A percentile compares a stretch with the other conserved stretches of the same genome.
Evolutionary conservation across 2,113 vertebrate genomes (phyloP).

Genomic region (Myxocyprinus asiaticus): DNA sequence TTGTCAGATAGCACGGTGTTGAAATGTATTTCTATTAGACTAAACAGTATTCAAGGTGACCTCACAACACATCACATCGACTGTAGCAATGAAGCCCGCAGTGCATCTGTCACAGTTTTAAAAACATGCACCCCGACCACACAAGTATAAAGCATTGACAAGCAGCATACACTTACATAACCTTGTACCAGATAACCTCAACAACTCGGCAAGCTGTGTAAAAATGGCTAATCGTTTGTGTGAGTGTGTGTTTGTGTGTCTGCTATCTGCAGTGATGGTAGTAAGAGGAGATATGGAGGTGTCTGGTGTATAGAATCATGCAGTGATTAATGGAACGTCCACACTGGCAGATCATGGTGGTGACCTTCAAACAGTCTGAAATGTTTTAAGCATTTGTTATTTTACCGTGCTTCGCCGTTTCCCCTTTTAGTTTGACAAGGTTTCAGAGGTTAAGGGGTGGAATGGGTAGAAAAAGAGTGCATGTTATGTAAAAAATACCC

Average conservation of each 20-base stretch:
- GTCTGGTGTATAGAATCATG: constrained; percentile 14
- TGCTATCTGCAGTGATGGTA: not conserved
- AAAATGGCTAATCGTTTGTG: constrained; percentile 6
- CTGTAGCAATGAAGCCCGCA: not conserved
- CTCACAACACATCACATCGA: constrained; percentile 8
- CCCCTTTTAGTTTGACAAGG: not conserved
- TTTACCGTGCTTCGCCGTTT: constrained; percentile 5
- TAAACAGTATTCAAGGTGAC: constrained; percentile 43
- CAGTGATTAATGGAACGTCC: constrained; percentile 30
- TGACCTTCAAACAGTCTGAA: constrained; percentile 27
- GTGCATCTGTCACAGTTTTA: constrained; percentile 27
- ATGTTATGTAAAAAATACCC: not conserved
- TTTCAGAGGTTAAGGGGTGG: not conserved
- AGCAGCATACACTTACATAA: constrained; percentile 28
- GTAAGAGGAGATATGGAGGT: not conserved
- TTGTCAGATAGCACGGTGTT: constrained; percentile 1
- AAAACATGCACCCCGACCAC: constrained; percentile 32
- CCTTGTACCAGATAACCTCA: constrained; percentile 35
- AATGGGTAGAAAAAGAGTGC: not conserved
- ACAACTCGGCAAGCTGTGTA: constrained; percentile 7
- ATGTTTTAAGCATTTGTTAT: not conserved
- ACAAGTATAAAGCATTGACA: constrained; percentile 18
- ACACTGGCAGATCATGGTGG: not conserved
- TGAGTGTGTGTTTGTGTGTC: no score
- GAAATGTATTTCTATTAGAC: constrained; percentile 30